Base-by-base conservation (phyloP, 2,888 invertebrate species). In the Acleris holmiana region DNA sequence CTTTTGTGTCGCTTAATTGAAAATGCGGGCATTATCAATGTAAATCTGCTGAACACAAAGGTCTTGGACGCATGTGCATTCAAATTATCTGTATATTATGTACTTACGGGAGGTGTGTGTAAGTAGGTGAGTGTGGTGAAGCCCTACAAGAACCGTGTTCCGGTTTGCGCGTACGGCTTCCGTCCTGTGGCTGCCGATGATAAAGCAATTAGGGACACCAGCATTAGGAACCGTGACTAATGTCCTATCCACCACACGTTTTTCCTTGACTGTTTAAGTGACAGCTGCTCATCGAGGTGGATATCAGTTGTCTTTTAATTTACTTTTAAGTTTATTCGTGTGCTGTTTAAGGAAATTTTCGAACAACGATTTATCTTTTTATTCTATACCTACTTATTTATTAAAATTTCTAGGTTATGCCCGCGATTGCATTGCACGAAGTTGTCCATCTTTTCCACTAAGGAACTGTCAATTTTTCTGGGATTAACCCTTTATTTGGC, bases 91-190 rank as follows among this genome's bases (percentile, higher is more conserved):
- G 44, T 44, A 4, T 44, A 35, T 35, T 35, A 17, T n/a, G 41
- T 13, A n/a, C 2, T 35, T 35, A 17, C 17, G 44, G 15, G n/a
- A 61, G 44, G 51, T 44, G 44, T 29, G 49, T 29, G 49, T 41
- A 54, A 56, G 56, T 56, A 57, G 47, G 56, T 57, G 23, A 47
- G 55, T 50, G 60, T 80, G 80, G 83, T 82, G 90, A 90, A 91
- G 81, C 89, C 87, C 73, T 75, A 74, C 80, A 83, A 86, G 83
- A 29, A 70, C 80, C 72, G 69, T 85, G 90, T 91, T 91, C 91
- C 91, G 91, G 90, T 88, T 91, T 83, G 58, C 83, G 80, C 79
- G 79, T 87, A 84, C 72, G 90, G 91, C 84, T 90, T 90, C 89
- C 82, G 77, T 72, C 76, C 69, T 68, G 55, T 54, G 73, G 74